These are phyloP conservation scores for Andinoacara biseriatus DNA, from an alignment of 2,113 vertebrate genomes.

Conservation along the genomic window DNA sequence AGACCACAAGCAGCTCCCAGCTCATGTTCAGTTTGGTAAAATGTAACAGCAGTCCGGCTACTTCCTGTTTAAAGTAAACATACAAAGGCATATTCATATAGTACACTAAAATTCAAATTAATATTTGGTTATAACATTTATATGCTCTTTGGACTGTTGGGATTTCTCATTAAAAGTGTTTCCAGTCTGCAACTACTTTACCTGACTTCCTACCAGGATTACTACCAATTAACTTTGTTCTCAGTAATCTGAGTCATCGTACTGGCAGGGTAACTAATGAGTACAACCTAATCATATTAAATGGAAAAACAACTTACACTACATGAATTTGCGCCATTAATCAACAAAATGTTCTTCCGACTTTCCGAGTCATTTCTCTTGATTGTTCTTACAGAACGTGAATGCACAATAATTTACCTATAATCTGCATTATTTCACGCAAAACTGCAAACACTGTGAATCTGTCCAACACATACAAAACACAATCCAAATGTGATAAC, in stretches of 20 bases:
- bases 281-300: not conserved
- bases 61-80: not conserved
- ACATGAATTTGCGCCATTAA: not conserved
- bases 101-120: not conserved
- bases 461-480: conserved; percentile 3
- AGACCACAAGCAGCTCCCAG: not conserved
- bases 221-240: not conserved
- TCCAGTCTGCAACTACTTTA: not conserved
- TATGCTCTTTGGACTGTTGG: not conserved
- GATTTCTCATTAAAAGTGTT: not conserved
- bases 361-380: not conserved
- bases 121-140: not conserved
- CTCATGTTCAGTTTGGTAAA: not conserved
- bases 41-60: not conserved
- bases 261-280: accelerated
- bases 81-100: not conserved
- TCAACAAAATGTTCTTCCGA: not conserved
- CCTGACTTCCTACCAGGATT: accelerated
- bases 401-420: not conserved
- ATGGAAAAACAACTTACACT: not conserved
- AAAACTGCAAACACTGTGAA: not conserved
- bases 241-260: accelerated
- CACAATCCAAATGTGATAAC: not conserved
- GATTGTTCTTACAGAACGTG: not conserved
- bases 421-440: not conserved